Evolutionary conservation across 1,140 invertebrate genomes (phyloP).

Genomic region (Caenorhabditis latens): DNA sequence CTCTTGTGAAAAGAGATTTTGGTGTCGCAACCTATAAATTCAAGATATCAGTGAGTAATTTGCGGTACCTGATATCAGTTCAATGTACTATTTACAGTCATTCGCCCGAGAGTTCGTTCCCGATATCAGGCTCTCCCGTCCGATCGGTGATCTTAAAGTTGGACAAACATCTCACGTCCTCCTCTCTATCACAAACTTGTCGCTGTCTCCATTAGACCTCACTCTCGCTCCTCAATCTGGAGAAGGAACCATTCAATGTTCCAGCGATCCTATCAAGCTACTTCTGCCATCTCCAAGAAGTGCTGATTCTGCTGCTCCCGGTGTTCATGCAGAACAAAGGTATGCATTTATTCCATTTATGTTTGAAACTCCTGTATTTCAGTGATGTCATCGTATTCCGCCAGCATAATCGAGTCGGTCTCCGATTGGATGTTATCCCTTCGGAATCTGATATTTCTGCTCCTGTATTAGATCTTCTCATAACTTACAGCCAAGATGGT

Average conservation of each 20-base stretch:
- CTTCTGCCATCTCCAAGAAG: constrained; percentile 12
- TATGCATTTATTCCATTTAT: neutral
- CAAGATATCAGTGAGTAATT: constrained; percentile 17
- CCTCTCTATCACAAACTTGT: constrained; percentile 7
- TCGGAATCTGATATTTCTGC: neutral
- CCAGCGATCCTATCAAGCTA: constrained; percentile 14
- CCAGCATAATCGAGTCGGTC: constrained; percentile 17
- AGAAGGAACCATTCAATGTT: neutral
- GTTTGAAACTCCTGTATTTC: neutral
- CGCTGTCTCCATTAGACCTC: neutral
- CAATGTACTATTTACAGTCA: neutral
- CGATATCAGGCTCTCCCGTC: constrained; percentile 12
- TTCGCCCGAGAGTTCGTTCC: constrained; percentile 31
- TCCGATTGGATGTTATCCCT: constrained; percentile 18
- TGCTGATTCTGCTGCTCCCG: neutral
- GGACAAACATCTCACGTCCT: neutral
- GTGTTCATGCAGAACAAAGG: constrained; percentile 40
- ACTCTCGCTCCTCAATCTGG: constrained; percentile 1
- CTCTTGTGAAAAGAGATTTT: constrained; percentile 18
- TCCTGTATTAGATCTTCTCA: neutral
- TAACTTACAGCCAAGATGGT: constrained; percentile 10
- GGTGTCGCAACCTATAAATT: constrained; percentile 26
- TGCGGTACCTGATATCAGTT: neutral
- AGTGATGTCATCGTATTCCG: constrained; percentile 37
- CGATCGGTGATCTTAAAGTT: neutral